Conservation (phyloP, 2,888 invertebrate genomes). For the Campoplex capitator region DNA sequence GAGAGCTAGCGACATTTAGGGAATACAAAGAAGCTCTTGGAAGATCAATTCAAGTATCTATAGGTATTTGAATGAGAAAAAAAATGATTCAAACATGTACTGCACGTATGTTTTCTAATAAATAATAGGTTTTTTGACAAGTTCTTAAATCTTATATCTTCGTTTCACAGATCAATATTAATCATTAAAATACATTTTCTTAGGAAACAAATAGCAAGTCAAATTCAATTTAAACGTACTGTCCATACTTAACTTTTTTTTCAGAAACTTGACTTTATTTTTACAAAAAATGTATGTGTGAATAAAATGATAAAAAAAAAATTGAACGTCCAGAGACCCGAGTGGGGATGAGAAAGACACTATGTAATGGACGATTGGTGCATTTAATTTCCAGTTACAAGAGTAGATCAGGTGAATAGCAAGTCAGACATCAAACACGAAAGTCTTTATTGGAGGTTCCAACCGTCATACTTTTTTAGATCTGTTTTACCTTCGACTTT, state of each 20-base stretch:
- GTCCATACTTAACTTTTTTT: not conserved
- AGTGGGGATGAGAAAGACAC: not conserved
- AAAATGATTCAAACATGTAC: not conserved
- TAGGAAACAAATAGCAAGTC: not conserved
- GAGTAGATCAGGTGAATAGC: slow-evolving; percentile 16
- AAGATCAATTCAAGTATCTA: slow-evolving; percentile 14
- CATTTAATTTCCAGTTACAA: not conserved
- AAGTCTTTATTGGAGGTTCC: slow-evolving; percentile 34
- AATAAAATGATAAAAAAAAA: not conserved
- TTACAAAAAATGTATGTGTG: not conserved
- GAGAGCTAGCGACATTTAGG: slow-evolving; percentile 62
- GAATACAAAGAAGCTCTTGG: slow-evolving; percentile 57
- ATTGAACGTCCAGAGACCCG: not conserved
- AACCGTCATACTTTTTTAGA: slow-evolving; percentile 2
- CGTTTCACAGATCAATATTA: not conserved
- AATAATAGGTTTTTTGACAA: not conserved
- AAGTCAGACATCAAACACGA: slow-evolving; percentile 42
- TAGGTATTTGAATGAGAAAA: not conserved
- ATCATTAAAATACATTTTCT: not conserved
- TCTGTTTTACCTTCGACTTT: slow-evolving; percentile 46
- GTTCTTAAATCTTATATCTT: not conserved
- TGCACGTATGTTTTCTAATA: not conserved
- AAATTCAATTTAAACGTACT: not conserved
- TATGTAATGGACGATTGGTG: not conserved
- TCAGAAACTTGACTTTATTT: not conserved